phyloP scores from a whole-genome alignment of 2,113 vertebrate species.

The Aptenodytes forsteri region DNA sequence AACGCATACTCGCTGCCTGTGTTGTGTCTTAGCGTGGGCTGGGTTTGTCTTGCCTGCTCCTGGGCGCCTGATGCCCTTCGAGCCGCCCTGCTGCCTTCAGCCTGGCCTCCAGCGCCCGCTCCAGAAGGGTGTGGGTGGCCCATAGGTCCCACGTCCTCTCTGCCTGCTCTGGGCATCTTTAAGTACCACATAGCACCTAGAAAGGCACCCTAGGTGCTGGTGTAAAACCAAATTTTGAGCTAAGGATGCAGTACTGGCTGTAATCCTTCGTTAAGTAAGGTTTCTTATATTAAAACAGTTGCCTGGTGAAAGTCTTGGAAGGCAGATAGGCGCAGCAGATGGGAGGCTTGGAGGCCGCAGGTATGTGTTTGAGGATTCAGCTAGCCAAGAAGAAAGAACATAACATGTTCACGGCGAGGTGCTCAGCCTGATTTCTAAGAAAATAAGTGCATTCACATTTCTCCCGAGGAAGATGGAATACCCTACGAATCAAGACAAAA shows the following conservation, averaged over 20 bases:
- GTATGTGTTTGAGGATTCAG: neutral
- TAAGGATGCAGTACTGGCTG: neutral
- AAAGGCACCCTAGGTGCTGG: neutral
- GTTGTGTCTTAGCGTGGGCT: neutral
- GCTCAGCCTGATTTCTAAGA: neutral
- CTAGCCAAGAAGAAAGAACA: neutral
- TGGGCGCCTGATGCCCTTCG: neutral
- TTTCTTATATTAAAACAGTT: neutral
- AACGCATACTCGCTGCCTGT: accelerated
- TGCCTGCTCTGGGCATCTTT: neutral
- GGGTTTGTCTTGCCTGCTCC: neutral
- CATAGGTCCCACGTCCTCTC: accelerated
- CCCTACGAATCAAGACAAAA: neutral
- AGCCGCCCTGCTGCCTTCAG: neutral
- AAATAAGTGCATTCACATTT: neutral
- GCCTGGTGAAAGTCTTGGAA: slow-evolving; percentile 21
- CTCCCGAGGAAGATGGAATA: neutral
- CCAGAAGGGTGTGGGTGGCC: neutral
- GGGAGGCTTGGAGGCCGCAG: neutral
- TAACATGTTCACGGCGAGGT: neutral
- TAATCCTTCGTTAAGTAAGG: neutral
- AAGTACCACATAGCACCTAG: neutral
- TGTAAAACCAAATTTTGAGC: neutral
- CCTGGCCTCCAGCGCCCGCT: neutral
- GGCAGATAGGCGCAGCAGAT: slow-evolving; percentile 16